Evolutionary conservation across 2,797 vertebrate genomes (phyloP).

Genomic region (Onychomys arenicola): DNA sequence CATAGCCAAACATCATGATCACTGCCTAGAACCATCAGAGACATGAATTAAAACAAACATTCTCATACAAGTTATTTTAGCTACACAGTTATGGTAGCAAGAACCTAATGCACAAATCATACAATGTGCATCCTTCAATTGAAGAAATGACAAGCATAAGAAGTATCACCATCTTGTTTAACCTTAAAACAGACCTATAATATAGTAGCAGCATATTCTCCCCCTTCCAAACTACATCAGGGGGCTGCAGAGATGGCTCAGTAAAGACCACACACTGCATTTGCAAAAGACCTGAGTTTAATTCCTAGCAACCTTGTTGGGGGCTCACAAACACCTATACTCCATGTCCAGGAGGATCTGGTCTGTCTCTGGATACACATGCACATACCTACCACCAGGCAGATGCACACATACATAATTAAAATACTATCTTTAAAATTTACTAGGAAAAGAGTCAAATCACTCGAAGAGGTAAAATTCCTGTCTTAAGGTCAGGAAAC

Average conservation of each 20-base stretch:
- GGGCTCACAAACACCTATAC: background rate
- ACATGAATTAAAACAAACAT: background rate
- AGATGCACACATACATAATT: background rate
- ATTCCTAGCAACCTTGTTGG: background rate
- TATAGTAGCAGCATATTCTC: background rate
- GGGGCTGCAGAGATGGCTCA: background rate
- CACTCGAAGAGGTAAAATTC: conserved; percentile 5
- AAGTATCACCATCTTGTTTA: background rate
- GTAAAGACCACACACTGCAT: no score
- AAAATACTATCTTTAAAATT: background rate
- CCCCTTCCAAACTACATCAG: background rate
- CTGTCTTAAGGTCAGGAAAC: background rate
- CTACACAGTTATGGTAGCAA: background rate
- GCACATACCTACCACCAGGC: background rate
- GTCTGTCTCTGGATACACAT: background rate
- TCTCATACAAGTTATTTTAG: background rate
- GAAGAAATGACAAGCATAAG: conserved; percentile 15
- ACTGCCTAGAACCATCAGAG: background rate
- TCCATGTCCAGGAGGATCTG: background rate
- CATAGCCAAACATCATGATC: background rate
- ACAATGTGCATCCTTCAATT: background rate
- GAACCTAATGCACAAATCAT: background rate
- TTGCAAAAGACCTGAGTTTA: background rate
- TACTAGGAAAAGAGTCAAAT: conserved; percentile 1
- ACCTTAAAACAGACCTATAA: background rate